phyloP scores from a whole-genome alignment of 2,797 vertebrate species.

The Lagocephalus sceleratus region DNA sequence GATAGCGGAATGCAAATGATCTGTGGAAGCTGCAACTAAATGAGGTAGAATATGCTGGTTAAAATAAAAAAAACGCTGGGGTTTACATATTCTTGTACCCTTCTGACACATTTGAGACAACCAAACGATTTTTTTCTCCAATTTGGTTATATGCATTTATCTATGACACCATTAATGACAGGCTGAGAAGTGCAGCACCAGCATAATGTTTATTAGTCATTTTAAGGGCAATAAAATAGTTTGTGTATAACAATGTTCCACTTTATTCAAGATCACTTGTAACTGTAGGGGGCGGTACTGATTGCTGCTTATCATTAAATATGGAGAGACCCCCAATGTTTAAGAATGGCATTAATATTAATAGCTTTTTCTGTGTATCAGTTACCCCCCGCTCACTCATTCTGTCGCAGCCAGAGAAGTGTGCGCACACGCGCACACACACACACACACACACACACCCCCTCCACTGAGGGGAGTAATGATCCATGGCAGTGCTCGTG shows the following conservation, averaged over 20 bases:
- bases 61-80: not conserved
- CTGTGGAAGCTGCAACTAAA: constrained; percentile 10
- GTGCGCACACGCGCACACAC: constrained; percentile 4
- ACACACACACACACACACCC: constrained; percentile 29
- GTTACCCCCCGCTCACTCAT: constrained; percentile 39
- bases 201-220: not conserved
- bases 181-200: not conserved
- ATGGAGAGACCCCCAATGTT: constrained; percentile 54
- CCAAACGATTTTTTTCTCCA: not conserved
- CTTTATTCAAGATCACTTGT: too few species aligned
- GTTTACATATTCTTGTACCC: not conserved
- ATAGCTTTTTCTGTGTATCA: constrained; percentile 48
- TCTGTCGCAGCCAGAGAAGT: constrained; percentile 34
- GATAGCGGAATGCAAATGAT: constrained; percentile 30
- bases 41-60: constrained; percentile 1
- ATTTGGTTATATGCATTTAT: not conserved
- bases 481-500: constrained; percentile 66
- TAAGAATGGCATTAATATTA: constrained; percentile 77
- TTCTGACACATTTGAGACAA: not conserved
- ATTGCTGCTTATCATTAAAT: constrained; percentile 44
- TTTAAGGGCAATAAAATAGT: too few species aligned
- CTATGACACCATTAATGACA: not conserved
- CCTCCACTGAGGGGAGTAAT: constrained; percentile 63
- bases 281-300: constrained; percentile 69
- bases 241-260: too few species aligned